Percentiles rank a stretch among this genome's conserved stretches.
Conservation (phyloP, 2,888 invertebrate species). For the Tetrapedia diversipes region DNA sequence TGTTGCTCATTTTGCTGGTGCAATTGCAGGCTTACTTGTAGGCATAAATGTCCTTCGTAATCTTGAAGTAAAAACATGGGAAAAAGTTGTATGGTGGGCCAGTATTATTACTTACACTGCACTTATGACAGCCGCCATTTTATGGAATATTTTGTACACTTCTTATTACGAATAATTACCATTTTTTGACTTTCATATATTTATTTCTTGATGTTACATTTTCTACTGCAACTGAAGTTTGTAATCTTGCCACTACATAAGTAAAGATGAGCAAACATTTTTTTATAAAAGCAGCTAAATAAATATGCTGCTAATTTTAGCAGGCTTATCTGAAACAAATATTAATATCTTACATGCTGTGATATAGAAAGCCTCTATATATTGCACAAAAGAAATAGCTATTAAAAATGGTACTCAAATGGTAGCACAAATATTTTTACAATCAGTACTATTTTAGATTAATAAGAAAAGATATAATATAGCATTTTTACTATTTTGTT, state of each 20-base stretch:
- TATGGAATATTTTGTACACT: slow-evolving; percentile 89
- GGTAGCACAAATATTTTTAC: slow-evolving; percentile 11
- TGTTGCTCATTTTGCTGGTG: slow-evolving; percentile 96
- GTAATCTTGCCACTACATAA: slow-evolving; percentile 3
- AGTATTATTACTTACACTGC: slow-evolving; percentile 88
- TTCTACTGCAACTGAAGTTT: slow-evolving; percentile 1
- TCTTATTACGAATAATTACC: slow-evolving; percentile 81
- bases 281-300: neutral
- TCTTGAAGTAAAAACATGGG: slow-evolving; percentile 91
- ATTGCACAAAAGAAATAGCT: slow-evolving; percentile 26
- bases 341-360: slow-evolving; percentile 54
- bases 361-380: slow-evolving; percentile 50
- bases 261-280: neutral
- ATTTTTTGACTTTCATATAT: slow-evolving; percentile 5
- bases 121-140: slow-evolving; percentile 89
- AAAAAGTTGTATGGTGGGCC: slow-evolving; percentile 92
- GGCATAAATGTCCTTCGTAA: slow-evolving; percentile 94
- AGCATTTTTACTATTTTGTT: neutral
- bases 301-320: slow-evolving; percentile 1
- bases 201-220: slow-evolving; percentile 17
- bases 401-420: slow-evolving; percentile 5
- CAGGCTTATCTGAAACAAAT: slow-evolving; percentile 15
- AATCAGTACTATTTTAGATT: neutral
- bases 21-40: slow-evolving; percentile 92
- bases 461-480: neutral